These are phyloP conservation scores for Cephalotes varians DNA, from an alignment of 2,888 invertebrate genomes.

Conservation along the genomic window DNA sequence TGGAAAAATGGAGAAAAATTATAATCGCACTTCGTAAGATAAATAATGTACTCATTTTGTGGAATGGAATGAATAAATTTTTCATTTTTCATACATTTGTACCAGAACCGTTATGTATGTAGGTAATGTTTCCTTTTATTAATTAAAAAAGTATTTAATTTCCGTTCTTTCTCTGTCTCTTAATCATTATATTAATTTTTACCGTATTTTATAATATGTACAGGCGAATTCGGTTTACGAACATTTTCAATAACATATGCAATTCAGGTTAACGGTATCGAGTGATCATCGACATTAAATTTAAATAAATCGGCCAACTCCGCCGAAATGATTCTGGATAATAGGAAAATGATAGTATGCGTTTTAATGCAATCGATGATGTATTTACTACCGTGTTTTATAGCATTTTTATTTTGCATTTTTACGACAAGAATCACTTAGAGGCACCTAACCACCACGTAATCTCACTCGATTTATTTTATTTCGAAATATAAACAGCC, in stretches of 20 bases:
- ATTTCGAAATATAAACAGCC: slow-evolving; percentile 8
- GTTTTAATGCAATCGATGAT: slow-evolving; percentile 29
- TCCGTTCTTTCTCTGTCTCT: neutral
- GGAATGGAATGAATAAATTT: neutral
- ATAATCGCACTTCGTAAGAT: neutral
- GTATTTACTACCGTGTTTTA: slow-evolving; percentile 32
- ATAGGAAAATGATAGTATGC: slow-evolving; percentile 13
- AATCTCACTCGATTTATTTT: slow-evolving; percentile 5
- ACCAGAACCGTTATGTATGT: no score
- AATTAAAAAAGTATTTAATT: neutral
- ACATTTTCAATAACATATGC: neutral
- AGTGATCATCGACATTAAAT: slow-evolving; percentile 10
- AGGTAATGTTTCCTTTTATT: neutral
- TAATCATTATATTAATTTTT: neutral
- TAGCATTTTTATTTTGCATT: slow-evolving; percentile 17
- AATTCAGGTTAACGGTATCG: slow-evolving; percentile 17
- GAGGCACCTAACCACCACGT: neutral
- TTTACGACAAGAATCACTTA: slow-evolving; percentile 29
- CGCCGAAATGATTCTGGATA: slow-evolving; percentile 2
- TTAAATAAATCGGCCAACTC: slow-evolving; percentile 32
- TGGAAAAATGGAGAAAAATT: neutral
- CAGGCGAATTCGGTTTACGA: neutral
- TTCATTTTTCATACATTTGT: neutral
- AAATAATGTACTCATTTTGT: neutral
- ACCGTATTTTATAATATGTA: neutral